phyloP scores from a whole-genome alignment of 2,888 invertebrate species.

The Himalopsyche tibetana region DNA sequence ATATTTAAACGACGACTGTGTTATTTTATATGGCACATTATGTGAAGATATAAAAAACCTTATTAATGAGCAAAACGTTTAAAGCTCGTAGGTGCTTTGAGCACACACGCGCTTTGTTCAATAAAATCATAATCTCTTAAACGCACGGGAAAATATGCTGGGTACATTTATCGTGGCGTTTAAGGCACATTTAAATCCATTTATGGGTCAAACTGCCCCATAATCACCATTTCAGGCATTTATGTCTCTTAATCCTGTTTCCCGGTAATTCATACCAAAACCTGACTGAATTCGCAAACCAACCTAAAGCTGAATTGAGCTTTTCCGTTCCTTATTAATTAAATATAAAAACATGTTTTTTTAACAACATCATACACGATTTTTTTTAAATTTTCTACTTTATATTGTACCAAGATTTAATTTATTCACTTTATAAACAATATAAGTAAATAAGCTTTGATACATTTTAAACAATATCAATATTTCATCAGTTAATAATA shows the following conservation, averaged over 20 bases:
- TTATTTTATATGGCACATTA: not conserved
- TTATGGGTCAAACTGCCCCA: slow-evolving; percentile 62
- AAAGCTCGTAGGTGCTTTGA: not conserved
- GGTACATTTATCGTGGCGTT: slow-evolving; percentile 58
- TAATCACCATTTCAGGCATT: slow-evolving; percentile 62
- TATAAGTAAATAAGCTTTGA: too few species aligned
- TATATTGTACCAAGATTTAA: too few species aligned
- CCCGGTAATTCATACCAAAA: slow-evolving; percentile 41
- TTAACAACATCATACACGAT: too few species aligned
- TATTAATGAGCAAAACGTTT: not conserved
- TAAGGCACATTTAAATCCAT: slow-evolving; percentile 61
- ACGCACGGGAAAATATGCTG: slow-evolving; percentile 15
- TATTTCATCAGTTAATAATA: too few species aligned
- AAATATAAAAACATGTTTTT: too few species aligned
- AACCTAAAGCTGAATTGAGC: not conserved
- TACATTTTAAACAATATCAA: too few species aligned
- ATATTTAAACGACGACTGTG: not conserved
- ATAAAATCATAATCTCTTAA: slow-evolving; percentile 41
- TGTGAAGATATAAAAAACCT: not conserved
- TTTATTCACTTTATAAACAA: too few species aligned
- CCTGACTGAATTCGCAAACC: not conserved
- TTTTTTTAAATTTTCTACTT: too few species aligned
- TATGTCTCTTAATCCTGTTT: slow-evolving; percentile 60
- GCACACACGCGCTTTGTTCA: slow-evolving; percentile 15
- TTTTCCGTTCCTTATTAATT: not conserved